Evolutionary conservation across 2,888 invertebrate genomes (phyloP), one percentile per base, ranked within the genome.

Genomic region (Drosophila meridionalis): DNA sequence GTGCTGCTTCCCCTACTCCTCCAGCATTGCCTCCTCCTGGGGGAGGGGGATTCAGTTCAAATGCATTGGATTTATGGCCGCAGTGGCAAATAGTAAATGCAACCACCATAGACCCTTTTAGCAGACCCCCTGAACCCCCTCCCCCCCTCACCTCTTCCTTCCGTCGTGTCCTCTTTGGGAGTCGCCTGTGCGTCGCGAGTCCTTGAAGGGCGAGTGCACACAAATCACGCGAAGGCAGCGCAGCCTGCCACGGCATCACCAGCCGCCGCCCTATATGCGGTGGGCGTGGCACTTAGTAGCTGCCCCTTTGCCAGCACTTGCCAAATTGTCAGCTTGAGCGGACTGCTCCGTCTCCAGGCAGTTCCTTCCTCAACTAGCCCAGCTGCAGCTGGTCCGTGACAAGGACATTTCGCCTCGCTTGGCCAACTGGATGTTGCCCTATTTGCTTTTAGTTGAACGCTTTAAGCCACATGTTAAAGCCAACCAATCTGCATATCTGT

Each of bases 41-140:
- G 65, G 34, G 57, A 70, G 45, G 11, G 65, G 34, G 57, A 70
- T 36, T 40, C 69, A 38, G 76, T 68, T 59, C 76, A 76, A 76
- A 68, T 76, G 76, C 76, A 69, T 66, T 65, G 47, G 63, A 78
- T 77, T 77, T 77, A 77, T 77, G 64, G 73, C 43, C 36, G 58
- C 70, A 58, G 14, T 45, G 63, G 32, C 36, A 34, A 43, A 60
- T 30, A 30, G 34, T 20, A 50, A 60, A 12, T 60, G 50, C 34
- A 26, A 14, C 38, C 40, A 14, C 38, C 40, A 12, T 32, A 40
- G 50, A 60, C 50, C 12, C 40, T 40, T 60, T 32, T 32, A 50
- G 30, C 38, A 12, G 14, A 11, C 40, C 30, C 11, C 20, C n/a
- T 11, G 8, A 9, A 2, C 32, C 3, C 3, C 11, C 4, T 9